Conservation (phyloP, 1,140 invertebrate genomes). For the Anthonomus grandis region DNA sequence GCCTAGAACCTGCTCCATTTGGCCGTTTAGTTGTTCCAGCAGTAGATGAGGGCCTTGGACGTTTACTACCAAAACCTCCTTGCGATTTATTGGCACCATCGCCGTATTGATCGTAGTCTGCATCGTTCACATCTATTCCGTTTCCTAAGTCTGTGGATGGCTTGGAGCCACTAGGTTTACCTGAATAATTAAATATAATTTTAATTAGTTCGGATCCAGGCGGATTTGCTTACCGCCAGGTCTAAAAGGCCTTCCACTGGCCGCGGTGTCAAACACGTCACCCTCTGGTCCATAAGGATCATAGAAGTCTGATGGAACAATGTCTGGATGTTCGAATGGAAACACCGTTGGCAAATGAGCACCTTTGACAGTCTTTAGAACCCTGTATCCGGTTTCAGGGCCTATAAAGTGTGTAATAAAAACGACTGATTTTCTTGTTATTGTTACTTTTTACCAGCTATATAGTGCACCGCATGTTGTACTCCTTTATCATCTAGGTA, state of each 20-base stretch:
- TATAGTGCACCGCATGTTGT: constrained; percentile 66
- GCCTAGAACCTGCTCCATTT: neutral
- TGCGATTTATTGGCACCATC: neutral
- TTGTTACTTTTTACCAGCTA: constrained; percentile 54
- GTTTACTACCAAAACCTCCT: constrained; percentile 6
- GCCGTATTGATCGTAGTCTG: constrained; percentile 24
- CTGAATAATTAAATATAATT: too few species aligned
- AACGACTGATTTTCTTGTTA: neutral
- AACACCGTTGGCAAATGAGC: constrained; percentile 53
- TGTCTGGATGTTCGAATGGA: constrained; percentile 47
- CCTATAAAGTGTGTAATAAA: constrained; percentile 1
- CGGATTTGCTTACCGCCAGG: constrained; percentile 14
- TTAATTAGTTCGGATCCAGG: neutral
- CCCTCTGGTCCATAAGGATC: constrained; percentile 45
- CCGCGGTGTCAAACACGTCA: constrained; percentile 49
- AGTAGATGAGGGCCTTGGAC: neutral
- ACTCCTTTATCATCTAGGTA: constrained; percentile 71
- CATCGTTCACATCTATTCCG: constrained; percentile 32
- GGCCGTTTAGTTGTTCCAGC: neutral
- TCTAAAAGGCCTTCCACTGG: constrained; percentile 51
- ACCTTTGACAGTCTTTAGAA: constrained; percentile 61
- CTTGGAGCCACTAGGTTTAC: constrained; percentile 24
- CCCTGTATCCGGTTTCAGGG: constrained; percentile 69
- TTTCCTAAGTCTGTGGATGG: constrained; percentile 42
- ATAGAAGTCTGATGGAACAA: constrained; percentile 48